Percentiles rank a stretch among this genome's conserved stretches.
These are phyloP conservation scores for Vireo griseus DNA, from an alignment of 2,797 vertebrate genomes.

Conservation along the genomic window DNA sequence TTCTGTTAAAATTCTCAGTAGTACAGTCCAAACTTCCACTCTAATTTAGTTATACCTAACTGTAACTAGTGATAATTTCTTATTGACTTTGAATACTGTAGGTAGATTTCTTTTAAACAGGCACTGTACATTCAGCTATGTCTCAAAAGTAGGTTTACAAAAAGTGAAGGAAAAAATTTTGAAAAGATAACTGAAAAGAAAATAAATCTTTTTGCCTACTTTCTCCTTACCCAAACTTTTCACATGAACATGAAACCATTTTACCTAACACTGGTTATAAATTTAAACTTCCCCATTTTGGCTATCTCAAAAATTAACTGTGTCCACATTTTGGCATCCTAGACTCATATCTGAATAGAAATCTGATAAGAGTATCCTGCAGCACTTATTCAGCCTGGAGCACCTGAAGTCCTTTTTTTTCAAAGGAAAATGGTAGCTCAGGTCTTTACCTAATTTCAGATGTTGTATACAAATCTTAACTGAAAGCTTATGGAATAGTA, in stretches of 20 bases:
- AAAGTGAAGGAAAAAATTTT: not conserved
- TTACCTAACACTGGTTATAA: not conserved
- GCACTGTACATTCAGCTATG: not conserved
- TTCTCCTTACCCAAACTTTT: not conserved
- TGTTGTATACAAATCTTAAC: not conserved
- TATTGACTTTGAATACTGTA: not conserved
- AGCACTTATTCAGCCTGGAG: not conserved
- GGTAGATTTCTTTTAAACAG: not conserved
- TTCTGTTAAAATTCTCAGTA: not conserved
- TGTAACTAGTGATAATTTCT: not conserved
- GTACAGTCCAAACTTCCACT: not conserved
- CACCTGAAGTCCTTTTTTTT: not conserved
- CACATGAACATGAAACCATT: not conserved
- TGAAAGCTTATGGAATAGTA: not conserved
- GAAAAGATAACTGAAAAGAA: not conserved
- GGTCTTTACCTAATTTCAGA: not conserved
- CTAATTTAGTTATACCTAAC: not conserved
- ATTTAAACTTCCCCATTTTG: not conserved
- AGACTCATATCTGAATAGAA: not conserved
- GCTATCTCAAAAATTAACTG: not conserved
- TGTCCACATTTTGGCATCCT: not conserved
- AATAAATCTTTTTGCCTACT: not conserved
- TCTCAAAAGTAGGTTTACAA: not conserved
- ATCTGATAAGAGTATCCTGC: not conserved
- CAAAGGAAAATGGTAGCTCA: not conserved